These are phyloP conservation scores for Girardia tigrina DNA, from an alignment of 2,888 invertebrate species.

Conservation along the genomic window DNA sequence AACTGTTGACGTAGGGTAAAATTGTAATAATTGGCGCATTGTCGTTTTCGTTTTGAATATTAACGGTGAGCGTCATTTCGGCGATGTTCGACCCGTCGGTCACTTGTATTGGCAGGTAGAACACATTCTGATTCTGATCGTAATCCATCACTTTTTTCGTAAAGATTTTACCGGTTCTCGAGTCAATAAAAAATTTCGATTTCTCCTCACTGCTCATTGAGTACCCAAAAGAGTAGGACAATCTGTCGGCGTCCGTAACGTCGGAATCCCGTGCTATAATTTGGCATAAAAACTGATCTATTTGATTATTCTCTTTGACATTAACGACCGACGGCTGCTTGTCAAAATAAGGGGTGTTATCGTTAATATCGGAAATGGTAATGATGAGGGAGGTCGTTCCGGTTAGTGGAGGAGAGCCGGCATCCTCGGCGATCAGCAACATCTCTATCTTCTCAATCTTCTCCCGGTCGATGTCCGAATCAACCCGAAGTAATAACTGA, in stretches of 20 bases:
- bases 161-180: constrained; percentile 21
- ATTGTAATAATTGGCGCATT: constrained; percentile 34
- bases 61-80: constrained; percentile 31
- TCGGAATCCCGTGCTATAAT: constrained; percentile 33
- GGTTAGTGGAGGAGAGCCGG: constrained; percentile 33
- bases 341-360: constrained; percentile 28
- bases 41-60: constrained; percentile 34
- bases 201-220: constrained; percentile 26
- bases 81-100: constrained; percentile 35
- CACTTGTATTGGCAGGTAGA: constrained; percentile 31
- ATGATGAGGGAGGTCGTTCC: constrained; percentile 31
- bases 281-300: constrained; percentile 27
- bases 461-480: constrained; percentile 33
- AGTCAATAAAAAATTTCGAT: constrained; percentile 30
- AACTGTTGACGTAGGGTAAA: constrained; percentile 12
- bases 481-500: constrained; percentile 27
- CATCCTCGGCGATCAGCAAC: constrained; percentile 29
- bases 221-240: constrained; percentile 28
- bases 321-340: not conserved
- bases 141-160: constrained; percentile 28
- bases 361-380: constrained; percentile 35
- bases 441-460: constrained; percentile 21
- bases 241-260: constrained; percentile 24
- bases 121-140: constrained; percentile 32
- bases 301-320: constrained; percentile 21